Evolutionary conservation across 92 coral and sea anemone genomes (phyloP).

Genomic region (Heteractis magnifica): DNA sequence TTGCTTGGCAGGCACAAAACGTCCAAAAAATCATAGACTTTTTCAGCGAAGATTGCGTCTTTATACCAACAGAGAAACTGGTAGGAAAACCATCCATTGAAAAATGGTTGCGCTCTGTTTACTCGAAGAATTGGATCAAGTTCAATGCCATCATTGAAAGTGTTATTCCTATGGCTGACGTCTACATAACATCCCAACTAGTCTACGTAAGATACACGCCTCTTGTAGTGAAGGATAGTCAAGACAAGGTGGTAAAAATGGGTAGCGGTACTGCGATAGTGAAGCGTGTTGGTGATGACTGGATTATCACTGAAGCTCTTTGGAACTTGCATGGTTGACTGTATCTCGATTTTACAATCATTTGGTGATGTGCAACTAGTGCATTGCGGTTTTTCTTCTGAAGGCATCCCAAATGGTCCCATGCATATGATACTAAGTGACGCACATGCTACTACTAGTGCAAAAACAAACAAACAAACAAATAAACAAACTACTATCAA

Average conservation of each 20-base stretch:
- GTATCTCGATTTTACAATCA: too few relatives aligned
- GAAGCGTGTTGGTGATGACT: constrained; percentile 3
- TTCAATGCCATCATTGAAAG: too few relatives aligned
- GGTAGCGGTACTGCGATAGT: constrained; percentile 27
- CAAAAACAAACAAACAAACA: too few relatives aligned
- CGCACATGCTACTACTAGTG: too few relatives aligned
- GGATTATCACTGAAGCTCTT: constrained; percentile 30
- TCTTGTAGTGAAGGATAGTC: constrained; percentile 4
- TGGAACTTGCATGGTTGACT: constrained; percentile 9
- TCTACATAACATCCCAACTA: constrained; percentile 1
- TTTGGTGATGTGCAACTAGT: too few relatives aligned
- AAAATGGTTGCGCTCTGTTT: too few relatives aligned
- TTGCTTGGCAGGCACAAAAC: constrained; percentile 10
- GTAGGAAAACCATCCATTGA: not conserved
- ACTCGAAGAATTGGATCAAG: too few relatives aligned
- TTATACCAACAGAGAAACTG: constrained; percentile 1
- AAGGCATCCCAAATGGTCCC: too few relatives aligned
- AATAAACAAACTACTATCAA: too few relatives aligned
- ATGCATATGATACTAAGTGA: too few relatives aligned
- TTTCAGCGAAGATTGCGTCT: constrained; percentile 27
- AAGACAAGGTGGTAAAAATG: not conserved
- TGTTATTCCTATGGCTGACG: too few relatives aligned
- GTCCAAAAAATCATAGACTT: constrained; percentile 14
- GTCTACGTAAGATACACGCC: constrained; percentile 18
- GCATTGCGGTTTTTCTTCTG: too few relatives aligned